A percentile compares a stretch with the other conserved stretches of the same genome.
Evolutionary conservation across 2,113 vertebrate species (phyloP).

Genomic region (Anolis sagrei): DNA sequence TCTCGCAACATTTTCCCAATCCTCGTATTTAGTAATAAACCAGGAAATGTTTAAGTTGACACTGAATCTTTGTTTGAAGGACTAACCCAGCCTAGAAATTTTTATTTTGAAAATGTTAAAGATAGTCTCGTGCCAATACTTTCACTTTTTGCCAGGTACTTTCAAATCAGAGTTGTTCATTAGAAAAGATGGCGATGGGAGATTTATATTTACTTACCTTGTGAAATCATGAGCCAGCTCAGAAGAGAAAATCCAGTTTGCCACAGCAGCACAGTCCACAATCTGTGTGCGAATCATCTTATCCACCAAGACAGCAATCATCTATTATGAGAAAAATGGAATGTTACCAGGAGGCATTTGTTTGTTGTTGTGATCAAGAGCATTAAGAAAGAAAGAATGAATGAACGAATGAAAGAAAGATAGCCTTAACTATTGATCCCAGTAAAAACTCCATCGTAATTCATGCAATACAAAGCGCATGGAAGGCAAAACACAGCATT

Average conservation of each 20-base stretch:
- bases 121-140: too few relatives aligned
- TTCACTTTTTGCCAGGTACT: not conserved
- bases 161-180: not conserved
- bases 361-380: not conserved
- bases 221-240: slow-evolving; percentile 96
- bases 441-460: too few relatives aligned
- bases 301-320: slow-evolving; percentile 95
- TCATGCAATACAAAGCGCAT: too few relatives aligned
- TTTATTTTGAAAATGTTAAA: not conserved
- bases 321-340: slow-evolving; percentile 74
- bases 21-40: not conserved
- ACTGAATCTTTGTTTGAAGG: too few relatives aligned
- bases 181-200: not conserved
- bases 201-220: slow-evolving; percentile 77
- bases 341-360: not conserved
- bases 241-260: slow-evolving; percentile 98
- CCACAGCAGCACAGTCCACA: slow-evolving; percentile 96
- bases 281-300: slow-evolving; percentile 98
- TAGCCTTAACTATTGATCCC: too few relatives aligned
- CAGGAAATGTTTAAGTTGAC: not conserved
- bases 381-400: too few relatives aligned
- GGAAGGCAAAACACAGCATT: not conserved
- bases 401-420: too few relatives aligned
- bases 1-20: too few relatives aligned
- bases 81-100: too few relatives aligned